These are phyloP conservation scores for Arnoldichthys spilopterus DNA, from an alignment of 2,797 vertebrate genomes.

Conservation along the genomic window DNA sequence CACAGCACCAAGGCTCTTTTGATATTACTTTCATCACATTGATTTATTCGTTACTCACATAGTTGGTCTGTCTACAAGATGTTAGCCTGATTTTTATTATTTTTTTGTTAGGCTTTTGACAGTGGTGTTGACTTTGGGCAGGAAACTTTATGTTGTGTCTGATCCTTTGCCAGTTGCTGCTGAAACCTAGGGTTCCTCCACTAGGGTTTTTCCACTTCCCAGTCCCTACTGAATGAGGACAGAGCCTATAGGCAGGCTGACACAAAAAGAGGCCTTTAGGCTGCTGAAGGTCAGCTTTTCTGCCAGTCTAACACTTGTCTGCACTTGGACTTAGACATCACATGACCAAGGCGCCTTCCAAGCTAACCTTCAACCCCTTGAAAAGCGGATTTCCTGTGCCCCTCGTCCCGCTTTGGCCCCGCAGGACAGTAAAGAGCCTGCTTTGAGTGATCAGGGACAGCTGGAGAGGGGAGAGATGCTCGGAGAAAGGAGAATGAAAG, in stretches of 20 bases:
- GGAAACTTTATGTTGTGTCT: constrained; percentile 52
- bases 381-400: constrained; percentile 71
- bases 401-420: constrained; percentile 57
- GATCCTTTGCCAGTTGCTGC: constrained; percentile 64
- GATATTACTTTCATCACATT: constrained; percentile 8
- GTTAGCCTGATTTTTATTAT: constrained; percentile 59
- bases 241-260: constrained; percentile 44
- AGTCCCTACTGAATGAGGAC: constrained; percentile 1
- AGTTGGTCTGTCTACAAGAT: constrained; percentile 25
- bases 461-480: constrained; percentile 63
- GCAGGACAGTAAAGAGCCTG: constrained; percentile 71
- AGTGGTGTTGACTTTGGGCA: constrained; percentile 60
- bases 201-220: constrained; percentile 29
- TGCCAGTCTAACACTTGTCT: constrained; percentile 36
- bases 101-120: constrained; percentile 59
- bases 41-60: constrained; percentile 17
- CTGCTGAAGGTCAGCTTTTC: constrained; percentile 33
- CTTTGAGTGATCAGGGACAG: constrained; percentile 73
- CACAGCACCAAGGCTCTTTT: not conserved
- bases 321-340: constrained; percentile 40
- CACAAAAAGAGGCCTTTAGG: constrained; percentile 59
- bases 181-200: constrained; percentile 53
- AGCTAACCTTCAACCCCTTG: constrained; percentile 66
- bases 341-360: constrained; percentile 38
- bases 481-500: constrained; percentile 69